These are phyloP conservation scores for Loxodonta africana DNA, from an alignment of 2,113 vertebrate genomes.

Conservation along the genomic window DNA sequence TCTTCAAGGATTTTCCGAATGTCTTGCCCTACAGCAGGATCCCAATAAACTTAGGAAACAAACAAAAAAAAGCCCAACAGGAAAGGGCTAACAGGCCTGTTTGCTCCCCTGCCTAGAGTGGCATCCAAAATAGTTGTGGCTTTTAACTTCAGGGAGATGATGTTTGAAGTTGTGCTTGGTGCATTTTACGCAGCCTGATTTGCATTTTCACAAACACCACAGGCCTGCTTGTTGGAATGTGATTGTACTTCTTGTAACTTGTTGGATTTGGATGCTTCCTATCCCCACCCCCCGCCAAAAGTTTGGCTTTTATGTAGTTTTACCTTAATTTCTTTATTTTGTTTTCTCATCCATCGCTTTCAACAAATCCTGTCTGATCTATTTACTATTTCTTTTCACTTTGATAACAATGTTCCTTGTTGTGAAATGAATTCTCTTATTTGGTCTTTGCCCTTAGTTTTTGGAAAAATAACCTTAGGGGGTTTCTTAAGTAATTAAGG, in stretches of 20 bases:
- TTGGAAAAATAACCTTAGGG: no score
- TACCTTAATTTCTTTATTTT: neutral
- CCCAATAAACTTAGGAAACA: neutral
- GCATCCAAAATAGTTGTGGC: neutral
- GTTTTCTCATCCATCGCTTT: neutral
- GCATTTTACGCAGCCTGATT: neutral
- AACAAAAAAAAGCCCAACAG: neutral
- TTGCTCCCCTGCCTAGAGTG: neutral
- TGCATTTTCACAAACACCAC: neutral
- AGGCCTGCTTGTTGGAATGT: neutral
- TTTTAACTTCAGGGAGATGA: neutral
- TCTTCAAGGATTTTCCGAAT: rapidly evolving
- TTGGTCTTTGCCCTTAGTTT: no score
- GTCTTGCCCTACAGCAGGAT: neutral
- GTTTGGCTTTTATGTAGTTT: neutral
- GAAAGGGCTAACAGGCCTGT: neutral
- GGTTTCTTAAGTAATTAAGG: no score
- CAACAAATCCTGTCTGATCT: neutral
- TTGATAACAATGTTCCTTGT: neutral
- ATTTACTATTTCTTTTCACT: neutral
- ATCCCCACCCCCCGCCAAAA: no score
- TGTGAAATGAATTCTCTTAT: no score
- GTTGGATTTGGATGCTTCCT: neutral
- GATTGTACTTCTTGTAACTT: neutral
- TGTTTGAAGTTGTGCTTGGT: no score